Percentiles rank a stretch among this genome's conserved stretches.
phyloP scores from a whole-genome alignment of 2,888 invertebrate genomes.

The Dasypogon diadema region DNA sequence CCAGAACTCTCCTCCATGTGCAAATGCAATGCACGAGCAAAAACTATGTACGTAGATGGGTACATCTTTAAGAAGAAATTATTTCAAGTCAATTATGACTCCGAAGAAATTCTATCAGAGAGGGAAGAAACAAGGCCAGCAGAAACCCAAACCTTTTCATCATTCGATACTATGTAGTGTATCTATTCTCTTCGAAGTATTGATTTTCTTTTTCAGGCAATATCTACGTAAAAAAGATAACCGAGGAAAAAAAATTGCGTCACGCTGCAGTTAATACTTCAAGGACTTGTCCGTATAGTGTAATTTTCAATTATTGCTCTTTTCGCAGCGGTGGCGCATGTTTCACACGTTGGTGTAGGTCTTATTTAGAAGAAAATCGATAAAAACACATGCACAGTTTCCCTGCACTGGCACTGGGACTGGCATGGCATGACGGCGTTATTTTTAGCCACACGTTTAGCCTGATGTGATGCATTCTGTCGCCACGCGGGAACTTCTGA shows the following conservation, averaged over 20 bases:
- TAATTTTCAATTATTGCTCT: conserved; percentile 48
- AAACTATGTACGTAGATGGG: neutral
- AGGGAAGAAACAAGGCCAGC: conserved; percentile 28
- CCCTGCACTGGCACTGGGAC: neutral
- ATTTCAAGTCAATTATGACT: conserved; percentile 39
- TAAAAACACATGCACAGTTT: conserved; percentile 22
- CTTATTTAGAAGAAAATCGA: conserved; percentile 49
- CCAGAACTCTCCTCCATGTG: too few relatives aligned
- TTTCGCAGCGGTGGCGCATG: conserved; percentile 49
- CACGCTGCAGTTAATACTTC: conserved; percentile 49
- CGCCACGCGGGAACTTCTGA: conserved; percentile 26
- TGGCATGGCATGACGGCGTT: conserved; percentile 9
- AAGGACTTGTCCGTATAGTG: conserved; percentile 37
- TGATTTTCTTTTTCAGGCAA: conserved; percentile 41
- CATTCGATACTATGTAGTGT: conserved; percentile 37
- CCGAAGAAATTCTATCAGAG: conserved; percentile 44
- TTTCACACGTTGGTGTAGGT: conserved; percentile 49
- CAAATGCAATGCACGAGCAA: neutral
- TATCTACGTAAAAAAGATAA: conserved; percentile 2
- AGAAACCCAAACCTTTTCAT: conserved; percentile 40
- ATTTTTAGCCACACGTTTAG: conserved; percentile 34
- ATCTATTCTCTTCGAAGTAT: conserved; percentile 23
- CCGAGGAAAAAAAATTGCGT: conserved; percentile 32
- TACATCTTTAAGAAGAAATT: neutral
- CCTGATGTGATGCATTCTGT: conserved; percentile 32